Evolutionary conservation across 2,113 vertebrate genomes (phyloP).

Genomic region (Daboia siamensis): DNA sequence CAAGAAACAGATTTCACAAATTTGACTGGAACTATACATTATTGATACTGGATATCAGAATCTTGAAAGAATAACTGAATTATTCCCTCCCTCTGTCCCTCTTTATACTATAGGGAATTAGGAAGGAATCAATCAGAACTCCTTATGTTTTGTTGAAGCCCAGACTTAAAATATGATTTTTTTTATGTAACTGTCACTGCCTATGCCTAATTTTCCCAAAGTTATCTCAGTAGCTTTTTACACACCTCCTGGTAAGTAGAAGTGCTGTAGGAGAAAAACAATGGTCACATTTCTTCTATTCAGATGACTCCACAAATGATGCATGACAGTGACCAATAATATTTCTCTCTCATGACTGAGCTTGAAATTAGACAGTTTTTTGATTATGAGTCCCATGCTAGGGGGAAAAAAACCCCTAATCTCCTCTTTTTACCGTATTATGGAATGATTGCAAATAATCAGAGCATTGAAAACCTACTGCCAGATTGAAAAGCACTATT

Average conservation of each 20-base stretch:
- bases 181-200: background rate
- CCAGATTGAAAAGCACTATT: background rate
- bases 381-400: background rate
- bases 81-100: background rate
- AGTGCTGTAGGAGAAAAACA: background rate
- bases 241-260: background rate
- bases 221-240: background rate
- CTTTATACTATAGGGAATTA: background rate
- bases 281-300: background rate
- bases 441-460: background rate
- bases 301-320: background rate
- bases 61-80: background rate
- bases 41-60: background rate
- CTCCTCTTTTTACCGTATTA: background rate
- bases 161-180: background rate
- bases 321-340: background rate
- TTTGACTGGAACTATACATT: background rate
- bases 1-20: background rate
- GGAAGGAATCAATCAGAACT: background rate
- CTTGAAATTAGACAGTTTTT: background rate
- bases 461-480: background rate
- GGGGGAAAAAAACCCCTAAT: background rate
- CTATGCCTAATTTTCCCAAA: background rate
- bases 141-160: background rate
- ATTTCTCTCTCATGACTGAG: background rate